A percentile compares a stretch with the other conserved stretches of the same genome.
Conservation (phyloP, 1,140 invertebrate species). For the Ostrea edulis region DNA sequence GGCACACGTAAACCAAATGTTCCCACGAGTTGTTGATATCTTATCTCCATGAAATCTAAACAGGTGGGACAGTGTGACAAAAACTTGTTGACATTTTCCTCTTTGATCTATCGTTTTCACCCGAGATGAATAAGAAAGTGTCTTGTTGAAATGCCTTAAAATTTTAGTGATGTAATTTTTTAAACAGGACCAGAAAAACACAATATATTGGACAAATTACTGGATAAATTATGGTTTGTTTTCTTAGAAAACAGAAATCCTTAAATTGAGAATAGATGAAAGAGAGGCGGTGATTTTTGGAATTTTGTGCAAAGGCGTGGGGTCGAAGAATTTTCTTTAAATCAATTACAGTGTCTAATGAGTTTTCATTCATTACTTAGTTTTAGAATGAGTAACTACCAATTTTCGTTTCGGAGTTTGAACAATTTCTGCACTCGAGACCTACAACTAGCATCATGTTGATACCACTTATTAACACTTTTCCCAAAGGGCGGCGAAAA, state of each 20-base stretch:
- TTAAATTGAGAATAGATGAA: neutral
- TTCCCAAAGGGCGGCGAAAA: neutral
- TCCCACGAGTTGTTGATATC: neutral
- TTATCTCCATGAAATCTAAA: neutral
- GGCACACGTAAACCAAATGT: neutral
- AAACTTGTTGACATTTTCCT: conserved; percentile 6
- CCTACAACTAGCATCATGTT: neutral
- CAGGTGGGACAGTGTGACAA: conserved; percentile 12
- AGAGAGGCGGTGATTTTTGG: neutral
- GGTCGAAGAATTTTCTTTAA: conserved; percentile 15
- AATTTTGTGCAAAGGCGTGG: neutral
- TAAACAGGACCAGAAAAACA: conserved; percentile 32
- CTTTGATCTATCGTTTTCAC: conserved; percentile 12
- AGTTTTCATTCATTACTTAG: conserved; percentile 23
- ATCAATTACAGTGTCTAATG: conserved; percentile 12
- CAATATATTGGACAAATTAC: neutral
- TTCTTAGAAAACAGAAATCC: conserved; percentile 29
- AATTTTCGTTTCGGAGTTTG: neutral
- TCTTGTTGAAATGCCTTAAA: neutral
- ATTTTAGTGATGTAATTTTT: conserved; percentile 29
- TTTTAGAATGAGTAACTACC: conserved; percentile 32
- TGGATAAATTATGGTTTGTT: conserved; percentile 15
- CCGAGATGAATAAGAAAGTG: neutral
- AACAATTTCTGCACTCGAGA: conserved; percentile 14
- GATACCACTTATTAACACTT: conserved; percentile 22